phyloP scores from a whole-genome alignment of 2,888 invertebrate genomes.

The Pyrrhosoma nymphula region DNA sequence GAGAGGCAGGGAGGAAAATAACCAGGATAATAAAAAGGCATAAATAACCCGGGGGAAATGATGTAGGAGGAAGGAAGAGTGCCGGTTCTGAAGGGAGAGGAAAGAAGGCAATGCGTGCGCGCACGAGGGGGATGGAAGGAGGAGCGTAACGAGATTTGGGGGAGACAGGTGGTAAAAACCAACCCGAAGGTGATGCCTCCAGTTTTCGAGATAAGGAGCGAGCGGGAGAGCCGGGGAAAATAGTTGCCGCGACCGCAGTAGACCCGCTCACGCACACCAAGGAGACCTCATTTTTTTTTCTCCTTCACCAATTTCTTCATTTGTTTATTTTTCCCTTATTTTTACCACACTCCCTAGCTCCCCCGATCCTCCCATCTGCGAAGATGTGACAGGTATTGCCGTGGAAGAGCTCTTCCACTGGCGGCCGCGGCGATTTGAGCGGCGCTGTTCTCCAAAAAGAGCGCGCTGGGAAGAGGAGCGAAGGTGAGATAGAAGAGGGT shows the following conservation, averaged over 20 bases:
- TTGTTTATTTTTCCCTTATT: neutral
- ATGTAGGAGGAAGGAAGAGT: neutral
- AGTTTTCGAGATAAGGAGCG: constrained; percentile 58
- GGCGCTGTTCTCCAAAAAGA: constrained; percentile 1
- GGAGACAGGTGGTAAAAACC: constrained; percentile 51
- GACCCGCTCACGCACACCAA: neutral
- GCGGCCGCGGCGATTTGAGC: constrained; percentile 36
- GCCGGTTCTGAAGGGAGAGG: neutral
- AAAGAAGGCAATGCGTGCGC: neutral
- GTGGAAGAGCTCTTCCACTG: neutral
- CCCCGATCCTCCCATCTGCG: neutral
- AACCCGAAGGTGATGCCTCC: constrained; percentile 60
- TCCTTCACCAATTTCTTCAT: neutral
- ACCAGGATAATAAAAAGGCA: constrained; percentile 31
- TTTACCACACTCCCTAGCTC: neutral
- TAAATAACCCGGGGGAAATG: neutral
- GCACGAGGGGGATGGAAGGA: neutral
- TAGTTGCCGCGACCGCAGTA: neutral
- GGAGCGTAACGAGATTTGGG: constrained; percentile 10
- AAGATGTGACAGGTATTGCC: constrained; percentile 48
- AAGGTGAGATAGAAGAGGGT: neutral
- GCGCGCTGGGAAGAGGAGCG: neutral
- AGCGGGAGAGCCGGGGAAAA: neutral
- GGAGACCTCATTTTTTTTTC: neutral
- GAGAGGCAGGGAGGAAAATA: neutral